These are phyloP conservation scores for Pseudonaja textilis DNA, from an alignment of 2,113 vertebrate genomes.

Conservation along the genomic window DNA sequence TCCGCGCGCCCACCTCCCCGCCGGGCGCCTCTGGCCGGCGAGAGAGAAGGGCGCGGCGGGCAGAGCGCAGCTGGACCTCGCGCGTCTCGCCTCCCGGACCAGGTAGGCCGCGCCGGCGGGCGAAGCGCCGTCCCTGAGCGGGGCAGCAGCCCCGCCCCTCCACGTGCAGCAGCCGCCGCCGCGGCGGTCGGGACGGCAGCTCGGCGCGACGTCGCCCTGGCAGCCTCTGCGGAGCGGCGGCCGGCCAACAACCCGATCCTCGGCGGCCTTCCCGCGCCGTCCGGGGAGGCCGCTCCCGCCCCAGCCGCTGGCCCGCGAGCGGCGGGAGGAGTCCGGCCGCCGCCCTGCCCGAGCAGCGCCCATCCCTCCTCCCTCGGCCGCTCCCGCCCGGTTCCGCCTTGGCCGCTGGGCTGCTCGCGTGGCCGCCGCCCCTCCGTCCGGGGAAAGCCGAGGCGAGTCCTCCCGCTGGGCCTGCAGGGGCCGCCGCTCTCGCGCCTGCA, in stretches of 20 bases:
- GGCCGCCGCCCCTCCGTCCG: not conserved
- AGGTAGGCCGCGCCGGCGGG: not conserved
- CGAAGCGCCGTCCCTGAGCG: not conserved
- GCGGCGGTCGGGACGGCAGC: not conserved
- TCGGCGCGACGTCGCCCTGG: not conserved
- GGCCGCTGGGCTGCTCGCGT: not conserved
- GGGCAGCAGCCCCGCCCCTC: not conserved
- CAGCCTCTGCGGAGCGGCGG: not conserved
- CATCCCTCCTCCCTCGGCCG: not conserved
- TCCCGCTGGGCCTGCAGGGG: not conserved
- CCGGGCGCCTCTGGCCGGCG: not conserved
- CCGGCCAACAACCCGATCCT: too few relatives aligned
- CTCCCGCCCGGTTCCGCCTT: not conserved
- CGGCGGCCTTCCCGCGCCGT: not conserved
- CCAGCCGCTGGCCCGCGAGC: not conserved
- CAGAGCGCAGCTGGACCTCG: not conserved
- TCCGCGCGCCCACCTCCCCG: constrained; percentile 19
- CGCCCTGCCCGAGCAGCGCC: not conserved
- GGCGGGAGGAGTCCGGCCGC: not conserved
- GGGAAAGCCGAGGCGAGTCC: not conserved
- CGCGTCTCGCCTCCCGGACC: not conserved
- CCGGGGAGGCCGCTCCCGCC: not conserved
- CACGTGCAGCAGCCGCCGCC: not conserved
- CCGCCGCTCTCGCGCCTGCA: not conserved
- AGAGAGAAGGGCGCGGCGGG: not conserved